Evolutionary conservation across 1,140 invertebrate genomes (phyloP).

Genomic region (Aphaenogaster ashmeadi): DNA sequence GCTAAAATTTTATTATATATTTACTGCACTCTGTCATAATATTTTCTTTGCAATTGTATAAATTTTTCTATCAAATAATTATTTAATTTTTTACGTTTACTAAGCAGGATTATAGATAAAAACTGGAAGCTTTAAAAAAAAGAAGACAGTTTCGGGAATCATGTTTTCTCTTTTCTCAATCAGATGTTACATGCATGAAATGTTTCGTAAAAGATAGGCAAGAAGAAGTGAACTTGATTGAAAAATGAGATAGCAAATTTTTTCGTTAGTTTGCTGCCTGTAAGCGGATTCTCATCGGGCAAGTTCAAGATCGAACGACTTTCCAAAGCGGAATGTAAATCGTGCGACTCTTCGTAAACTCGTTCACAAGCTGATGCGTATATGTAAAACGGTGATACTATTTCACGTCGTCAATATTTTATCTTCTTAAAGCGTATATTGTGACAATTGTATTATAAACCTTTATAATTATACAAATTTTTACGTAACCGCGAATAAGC

Average conservation of each 20-base stretch:
- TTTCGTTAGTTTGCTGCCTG: not conserved
- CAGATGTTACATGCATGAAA: not conserved
- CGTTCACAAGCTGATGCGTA: constrained; percentile 9
- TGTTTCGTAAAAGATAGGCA: not conserved
- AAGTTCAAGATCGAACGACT: constrained; percentile 45
- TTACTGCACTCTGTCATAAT: not conserved
- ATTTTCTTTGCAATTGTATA: not conserved
- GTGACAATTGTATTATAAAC: not conserved
- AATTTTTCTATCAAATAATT: not conserved
- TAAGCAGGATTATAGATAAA: not conserved
- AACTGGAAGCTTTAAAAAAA: not conserved
- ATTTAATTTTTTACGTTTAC: not conserved
- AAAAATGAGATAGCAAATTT: constrained; percentile 12
- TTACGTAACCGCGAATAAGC: not conserved
- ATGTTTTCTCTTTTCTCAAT: not conserved
- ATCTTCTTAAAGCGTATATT: not conserved
- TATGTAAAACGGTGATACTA: not conserved
- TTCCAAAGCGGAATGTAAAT: constrained; percentile 38
- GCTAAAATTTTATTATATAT: not conserved
- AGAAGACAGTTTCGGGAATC: not conserved
- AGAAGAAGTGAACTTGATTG: not conserved
- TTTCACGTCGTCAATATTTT: not conserved
- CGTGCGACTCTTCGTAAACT: constrained; percentile 12
- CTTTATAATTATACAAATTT: constrained; percentile 2
- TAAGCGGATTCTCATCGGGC: constrained; percentile 12